phyloP scores from a whole-genome alignment of 2,797 vertebrate species.

The Muscicapa comitata region DNA sequence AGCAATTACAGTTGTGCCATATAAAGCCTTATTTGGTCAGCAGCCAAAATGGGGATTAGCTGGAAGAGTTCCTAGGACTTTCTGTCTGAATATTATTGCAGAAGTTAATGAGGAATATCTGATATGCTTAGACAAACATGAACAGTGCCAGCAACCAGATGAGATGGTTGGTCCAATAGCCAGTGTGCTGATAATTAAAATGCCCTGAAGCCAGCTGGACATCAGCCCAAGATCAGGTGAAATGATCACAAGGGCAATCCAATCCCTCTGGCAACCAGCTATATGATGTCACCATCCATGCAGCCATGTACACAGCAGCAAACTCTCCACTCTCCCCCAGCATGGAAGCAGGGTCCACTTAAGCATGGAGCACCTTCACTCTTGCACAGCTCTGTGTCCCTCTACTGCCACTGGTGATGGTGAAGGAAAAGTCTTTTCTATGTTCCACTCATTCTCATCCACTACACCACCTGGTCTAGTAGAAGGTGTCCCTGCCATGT shows the following conservation, averaged over 20 bases:
- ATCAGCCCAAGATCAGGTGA: constrained; percentile 43
- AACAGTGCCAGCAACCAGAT: not conserved
- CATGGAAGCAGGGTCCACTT: not conserved
- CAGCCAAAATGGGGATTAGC: constrained; percentile 56
- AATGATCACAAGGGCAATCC: constrained; percentile 39
- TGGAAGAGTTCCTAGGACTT: constrained; percentile 63
- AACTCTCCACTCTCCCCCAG: not conserved
- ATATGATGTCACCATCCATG: not conserved
- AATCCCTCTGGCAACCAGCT: not conserved
- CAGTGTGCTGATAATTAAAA: constrained; percentile 51
- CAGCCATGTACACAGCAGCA: not conserved
- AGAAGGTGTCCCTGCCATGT: not conserved
- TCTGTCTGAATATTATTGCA: constrained; percentile 45
- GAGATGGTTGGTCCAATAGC: not conserved
- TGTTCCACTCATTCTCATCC: not conserved
- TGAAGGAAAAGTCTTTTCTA: not conserved
- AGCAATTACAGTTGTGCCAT: constrained; percentile 45
- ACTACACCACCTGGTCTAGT: not conserved
- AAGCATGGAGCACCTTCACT: not conserved
- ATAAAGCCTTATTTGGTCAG: constrained; percentile 59
- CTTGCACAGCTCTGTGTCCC: not conserved
- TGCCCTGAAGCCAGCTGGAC: constrained; percentile 37
- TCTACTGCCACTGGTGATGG: not conserved
- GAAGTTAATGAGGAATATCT: constrained; percentile 59
- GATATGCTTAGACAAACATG: constrained; percentile 48